Evolutionary conservation across 1,140 invertebrate species (phyloP).

Genomic region (Drosophila truncata): DNA sequence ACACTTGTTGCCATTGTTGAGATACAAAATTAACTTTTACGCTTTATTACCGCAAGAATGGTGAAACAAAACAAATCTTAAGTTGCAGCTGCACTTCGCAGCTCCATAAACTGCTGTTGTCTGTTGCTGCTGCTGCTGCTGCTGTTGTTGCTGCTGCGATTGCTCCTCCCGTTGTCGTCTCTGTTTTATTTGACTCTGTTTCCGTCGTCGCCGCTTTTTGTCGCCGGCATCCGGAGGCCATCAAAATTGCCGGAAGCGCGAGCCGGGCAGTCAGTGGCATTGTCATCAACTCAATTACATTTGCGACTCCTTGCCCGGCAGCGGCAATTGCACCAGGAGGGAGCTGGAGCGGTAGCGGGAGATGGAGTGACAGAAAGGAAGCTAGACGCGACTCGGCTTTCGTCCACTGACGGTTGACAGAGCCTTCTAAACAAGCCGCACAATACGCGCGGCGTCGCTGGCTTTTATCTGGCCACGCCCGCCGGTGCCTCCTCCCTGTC

Average conservation of each 20-base stretch:
- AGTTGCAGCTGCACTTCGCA: conserved; percentile 46
- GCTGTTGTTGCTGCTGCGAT: conserved; percentile 8
- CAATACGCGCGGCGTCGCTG: conserved; percentile 67
- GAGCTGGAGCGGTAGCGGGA: neutral
- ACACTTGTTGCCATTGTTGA: conserved; percentile 54
- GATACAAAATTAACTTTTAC: conserved; percentile 76
- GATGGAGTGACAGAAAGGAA: conserved; percentile 21
- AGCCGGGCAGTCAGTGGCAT: conserved; percentile 56
- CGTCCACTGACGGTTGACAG: conserved; percentile 53
- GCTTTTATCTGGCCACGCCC: conserved; percentile 64
- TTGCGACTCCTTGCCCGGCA: conserved; percentile 50
- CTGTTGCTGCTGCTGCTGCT: neutral
- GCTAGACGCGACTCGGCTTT: conserved; percentile 29
- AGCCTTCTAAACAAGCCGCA: conserved; percentile 68
- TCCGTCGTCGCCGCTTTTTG: conserved; percentile 55
- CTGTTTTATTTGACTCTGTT: conserved; percentile 41
- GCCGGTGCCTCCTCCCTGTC: neutral
- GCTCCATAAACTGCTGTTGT: conserved; percentile 41
- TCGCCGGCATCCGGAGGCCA: conserved; percentile 71
- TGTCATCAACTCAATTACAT: conserved; percentile 81
- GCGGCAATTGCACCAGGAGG: conserved; percentile 46
- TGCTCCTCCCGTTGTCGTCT: conserved; percentile 23
- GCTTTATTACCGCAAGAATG: conserved; percentile 77
- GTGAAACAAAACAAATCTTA: conserved; percentile 71
- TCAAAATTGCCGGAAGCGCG: conserved; percentile 76